Base-by-base conservation (phyloP, 2,797 vertebrate genomes). In the Sebastes kiyomatsui region DNA sequence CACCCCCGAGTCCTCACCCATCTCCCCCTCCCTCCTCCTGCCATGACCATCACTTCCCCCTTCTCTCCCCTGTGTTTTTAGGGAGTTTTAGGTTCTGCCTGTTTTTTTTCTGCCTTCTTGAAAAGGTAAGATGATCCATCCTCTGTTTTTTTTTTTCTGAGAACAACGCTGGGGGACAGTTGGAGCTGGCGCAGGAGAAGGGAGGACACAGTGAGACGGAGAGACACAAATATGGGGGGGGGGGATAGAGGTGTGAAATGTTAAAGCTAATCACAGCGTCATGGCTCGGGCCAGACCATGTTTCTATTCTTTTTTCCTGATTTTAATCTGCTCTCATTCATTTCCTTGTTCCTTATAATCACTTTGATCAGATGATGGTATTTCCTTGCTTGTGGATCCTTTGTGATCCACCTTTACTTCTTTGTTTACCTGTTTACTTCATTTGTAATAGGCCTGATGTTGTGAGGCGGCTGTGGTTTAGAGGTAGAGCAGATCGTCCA, bases 101-200 rank as follows among this genome's bases (percentile, higher is more conserved):
- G 66, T 75, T 79, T 89, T 79, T 89, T 90, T 82, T 64, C 73
- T 65, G 62, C 85, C 88, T 93, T 93, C 92, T 93, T 94, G 90
- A 89, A 90, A 94, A 93, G 88, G 95, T 95, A 96, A 96, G 90
- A 91, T 38, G 90, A 96, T 94, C 93, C 85, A 73, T 84, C 88
- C 89, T 82, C 86, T 75, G 66, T 84, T 77, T 86, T 73, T 66
- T 82, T 84, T 75, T 90, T 84, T 79, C 79, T 86, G 69, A 56
- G 83, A 91, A 94, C 92, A 94, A 94, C 92, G 86, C 88, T 77
- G 61, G 71, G 87, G 72, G 79, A 88, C 59, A 73, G 91, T 82
- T 75, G 87, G 81, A 86, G 76, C 85, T 86, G 82, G 70, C 54
- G 49, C 75, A 67, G 80, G 77, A 20, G 69, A 81, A 46, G 52